Percentiles rank a stretch among this genome's conserved stretches.
Evolutionary conservation across 2,113 vertebrate genomes (phyloP).

Genomic region (Odobenus rosmarus): DNA sequence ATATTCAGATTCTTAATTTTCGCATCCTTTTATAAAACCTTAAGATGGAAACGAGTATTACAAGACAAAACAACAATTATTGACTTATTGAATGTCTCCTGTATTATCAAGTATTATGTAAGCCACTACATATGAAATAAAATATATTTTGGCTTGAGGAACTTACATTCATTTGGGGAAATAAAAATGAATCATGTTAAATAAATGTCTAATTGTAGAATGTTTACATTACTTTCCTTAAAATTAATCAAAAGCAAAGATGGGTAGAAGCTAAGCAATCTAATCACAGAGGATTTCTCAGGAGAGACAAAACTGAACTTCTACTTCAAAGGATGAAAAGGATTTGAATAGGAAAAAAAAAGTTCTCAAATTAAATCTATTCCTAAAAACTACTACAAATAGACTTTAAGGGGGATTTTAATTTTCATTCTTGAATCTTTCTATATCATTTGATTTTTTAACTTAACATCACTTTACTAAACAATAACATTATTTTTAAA

Average conservation of each 20-base stretch:
- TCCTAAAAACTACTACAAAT: neutral
- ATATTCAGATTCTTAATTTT: neutral
- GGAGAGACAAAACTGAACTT: neutral
- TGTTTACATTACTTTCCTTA: neutral
- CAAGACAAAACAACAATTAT: neutral
- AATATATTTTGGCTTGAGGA: neutral
- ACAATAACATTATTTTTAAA: neutral
- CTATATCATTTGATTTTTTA: neutral
- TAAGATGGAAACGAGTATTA: neutral
- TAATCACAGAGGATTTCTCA: neutral
- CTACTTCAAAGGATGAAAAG: neutral
- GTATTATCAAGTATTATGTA: neutral
- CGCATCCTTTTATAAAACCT: neutral
- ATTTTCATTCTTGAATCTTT: neutral
- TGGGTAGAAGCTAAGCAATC: neutral
- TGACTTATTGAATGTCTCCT: neutral
- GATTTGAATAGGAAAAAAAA: neutral
- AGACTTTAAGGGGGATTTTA: neutral
- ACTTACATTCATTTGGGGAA: neutral
- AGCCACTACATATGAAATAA: neutral
- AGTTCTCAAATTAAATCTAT: neutral
- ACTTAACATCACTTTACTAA: neutral
- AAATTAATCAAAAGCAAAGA: neutral
- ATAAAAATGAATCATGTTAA: neutral
- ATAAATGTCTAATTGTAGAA: slow-evolving; percentile 16